A percentile compares a stretch with the other conserved stretches of the same genome.
These are phyloP conservation scores for Rhopilema esculentum DNA, from an alignment of 30 jellyfish, hydroid and myxozoan genomes.

Conservation along the genomic window DNA sequence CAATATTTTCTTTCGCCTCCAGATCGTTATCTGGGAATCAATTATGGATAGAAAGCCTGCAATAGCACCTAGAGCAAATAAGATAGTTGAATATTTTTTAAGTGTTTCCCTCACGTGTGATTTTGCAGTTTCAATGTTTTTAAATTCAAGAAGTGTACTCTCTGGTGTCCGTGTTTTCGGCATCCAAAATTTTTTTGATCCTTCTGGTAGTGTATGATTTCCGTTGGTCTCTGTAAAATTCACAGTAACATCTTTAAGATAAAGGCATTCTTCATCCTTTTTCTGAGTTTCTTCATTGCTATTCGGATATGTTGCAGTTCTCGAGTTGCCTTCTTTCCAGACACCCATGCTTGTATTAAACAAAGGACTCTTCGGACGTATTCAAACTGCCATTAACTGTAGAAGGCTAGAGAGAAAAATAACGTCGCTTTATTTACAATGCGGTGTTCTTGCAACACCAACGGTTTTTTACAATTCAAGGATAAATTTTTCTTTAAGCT, in stretches of 20 bases:
- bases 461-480: neutral
- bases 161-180: constrained; percentile 53
- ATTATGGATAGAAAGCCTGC: constrained; percentile 78
- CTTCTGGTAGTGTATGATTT: constrained; percentile 31
- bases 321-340: constrained; percentile 32
- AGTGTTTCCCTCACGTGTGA: constrained; percentile 71
- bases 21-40: constrained; percentile 81
- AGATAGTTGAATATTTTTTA: constrained; percentile 81
- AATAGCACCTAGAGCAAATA: constrained; percentile 73
- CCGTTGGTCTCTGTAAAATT: constrained; percentile 55
- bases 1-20: constrained; percentile 48
- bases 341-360: constrained; percentile 25
- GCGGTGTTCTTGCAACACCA: neutral
- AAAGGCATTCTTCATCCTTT: constrained; percentile 14
- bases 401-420: neutral
- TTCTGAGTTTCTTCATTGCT: constrained; percentile 12
- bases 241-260: constrained; percentile 38
- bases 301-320: neutral
- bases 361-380: neutral
- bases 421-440: too few species aligned
- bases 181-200: constrained; percentile 31
- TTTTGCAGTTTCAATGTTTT: constrained; percentile 81
- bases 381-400: neutral
- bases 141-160: constrained; percentile 71
- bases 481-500: neutral